Evolutionary conservation across 2,888 invertebrate species (phyloP), one percentile per base, ranked within the genome.

Genomic region (Leuctra nigra): DNA sequence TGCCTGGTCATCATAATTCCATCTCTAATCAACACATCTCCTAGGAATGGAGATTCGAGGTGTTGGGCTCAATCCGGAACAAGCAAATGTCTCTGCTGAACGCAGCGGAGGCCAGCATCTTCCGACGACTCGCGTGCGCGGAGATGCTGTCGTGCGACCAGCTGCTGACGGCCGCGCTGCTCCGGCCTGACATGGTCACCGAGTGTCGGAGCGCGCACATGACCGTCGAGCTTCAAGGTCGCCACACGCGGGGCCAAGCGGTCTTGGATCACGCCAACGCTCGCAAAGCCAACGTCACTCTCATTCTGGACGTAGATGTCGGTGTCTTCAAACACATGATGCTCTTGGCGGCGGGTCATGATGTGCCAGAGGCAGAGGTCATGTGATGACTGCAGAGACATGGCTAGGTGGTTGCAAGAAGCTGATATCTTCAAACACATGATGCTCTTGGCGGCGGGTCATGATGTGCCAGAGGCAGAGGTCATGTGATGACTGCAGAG

Each of bases 181-280:
- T 61, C 4, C 39, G 33, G 6, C 59, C 61, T 14, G 47, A 53
- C 1, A 55, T 57, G 2, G 53, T 56, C 18, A 55, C 20, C n/a
- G 53, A 52, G 22, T 48, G 48, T 16, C 14, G 23, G 13, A 36
- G 14, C n/a, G 64, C 69, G 59, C 74, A 80, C 65, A 75, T 74
- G 1, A 77, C 79, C 1, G 77, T 85, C 2, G 84, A 85, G 65
- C 68, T 84, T 14, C 69, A 69, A 56, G 82, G 83, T 1, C 66
- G 61, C 2, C 72, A 75, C 61, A 82, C 83, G 0, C 73, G 83
- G 53, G 86, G 84, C 0, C 82, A 82, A 71, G 77, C 83, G 68
- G 77, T 83, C 1, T 70, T 83, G 16, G 81, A 84, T 68, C 78
- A 78, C 68, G 67, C 70, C 33, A 66, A 68, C 46, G 63, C 64